Conservation (phyloP, 2,888 invertebrate species). For the Philhelius pedissequus region DNA sequence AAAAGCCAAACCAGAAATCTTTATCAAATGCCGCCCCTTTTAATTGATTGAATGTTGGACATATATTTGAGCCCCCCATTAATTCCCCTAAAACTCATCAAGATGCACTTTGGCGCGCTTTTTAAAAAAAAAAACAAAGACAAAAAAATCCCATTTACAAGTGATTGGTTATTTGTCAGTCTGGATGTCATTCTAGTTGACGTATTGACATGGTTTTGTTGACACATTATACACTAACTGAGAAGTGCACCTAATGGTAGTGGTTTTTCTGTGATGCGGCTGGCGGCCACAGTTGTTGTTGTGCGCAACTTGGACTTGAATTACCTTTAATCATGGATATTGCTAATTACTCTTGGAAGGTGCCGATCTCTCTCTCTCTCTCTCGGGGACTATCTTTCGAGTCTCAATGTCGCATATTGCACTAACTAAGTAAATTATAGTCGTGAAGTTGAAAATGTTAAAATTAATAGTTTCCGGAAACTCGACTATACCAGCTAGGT, state of each 20-base stretch:
- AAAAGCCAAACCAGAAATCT: neutral
- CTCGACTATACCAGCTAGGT: neutral
- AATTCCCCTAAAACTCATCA: neutral
- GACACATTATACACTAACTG: neutral
- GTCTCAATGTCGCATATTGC: conserved; percentile 1
- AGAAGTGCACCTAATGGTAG: neutral
- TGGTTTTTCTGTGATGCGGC: neutral
- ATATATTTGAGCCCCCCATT: neutral
- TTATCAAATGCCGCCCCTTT: neutral
- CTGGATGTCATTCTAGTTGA: neutral
- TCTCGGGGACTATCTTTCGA: too few relatives aligned
- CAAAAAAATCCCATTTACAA: neutral
- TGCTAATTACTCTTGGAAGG: conserved; percentile 35
- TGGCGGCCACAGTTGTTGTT: neutral
- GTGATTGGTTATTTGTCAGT: conserved; percentile 5
- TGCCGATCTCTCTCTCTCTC: conserved; percentile 1
- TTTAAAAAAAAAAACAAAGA: neutral
- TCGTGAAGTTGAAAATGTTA: conserved; percentile 22
- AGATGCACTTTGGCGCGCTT: neutral
- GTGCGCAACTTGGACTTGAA: neutral
- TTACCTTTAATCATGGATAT: conserved; percentile 8
- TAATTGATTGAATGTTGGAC: neutral
- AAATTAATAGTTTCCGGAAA: conserved; percentile 46
- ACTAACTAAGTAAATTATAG: neutral
- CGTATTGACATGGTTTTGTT: conserved; percentile 17